Percentiles rank a stretch among this genome's conserved stretches.
These are phyloP conservation scores for Chelonus formosanus DNA, from an alignment of 2,888 invertebrate species.

Conservation along the genomic window DNA sequence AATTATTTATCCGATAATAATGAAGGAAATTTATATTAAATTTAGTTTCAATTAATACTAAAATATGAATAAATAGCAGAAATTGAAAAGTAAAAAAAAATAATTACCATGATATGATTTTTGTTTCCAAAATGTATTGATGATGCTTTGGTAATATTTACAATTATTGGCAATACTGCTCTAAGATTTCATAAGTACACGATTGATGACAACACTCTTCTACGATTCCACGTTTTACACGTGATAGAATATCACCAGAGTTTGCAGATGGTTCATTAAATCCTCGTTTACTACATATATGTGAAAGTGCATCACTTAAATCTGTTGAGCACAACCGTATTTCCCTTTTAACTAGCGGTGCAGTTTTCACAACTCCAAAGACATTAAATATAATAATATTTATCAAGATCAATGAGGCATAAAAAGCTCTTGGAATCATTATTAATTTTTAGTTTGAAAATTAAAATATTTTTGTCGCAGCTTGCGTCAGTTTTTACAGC, in stretches of 20 bases:
- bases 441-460: too few species aligned
- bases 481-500: too few species aligned
- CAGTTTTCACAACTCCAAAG: background rate
- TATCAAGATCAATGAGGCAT: background rate
- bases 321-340: slow-evolving; percentile 12
- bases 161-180: slow-evolving; percentile 21
- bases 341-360: slow-evolving; percentile 1
- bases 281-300: slow-evolving; percentile 1
- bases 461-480: too few species aligned
- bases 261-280: slow-evolving; percentile 7
- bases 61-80: too few species aligned
- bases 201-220: slow-evolving; percentile 15
- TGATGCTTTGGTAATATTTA: too few species aligned
- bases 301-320: slow-evolving; percentile 8
- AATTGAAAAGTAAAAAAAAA: background rate
- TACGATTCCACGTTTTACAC: slow-evolving; percentile 8
- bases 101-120: background rate
- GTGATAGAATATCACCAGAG: background rate
- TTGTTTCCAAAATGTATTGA: too few species aligned
- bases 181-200: slow-evolving; percentile 1
- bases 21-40: too few species aligned
- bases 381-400: background rate
- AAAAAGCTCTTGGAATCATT: too few species aligned
- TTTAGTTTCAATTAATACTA: too few species aligned
- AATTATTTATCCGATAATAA: too few species aligned